phyloP scores from a whole-genome alignment of 2,888 invertebrate genomes.

The Poecilobothrus nobilitatus region DNA sequence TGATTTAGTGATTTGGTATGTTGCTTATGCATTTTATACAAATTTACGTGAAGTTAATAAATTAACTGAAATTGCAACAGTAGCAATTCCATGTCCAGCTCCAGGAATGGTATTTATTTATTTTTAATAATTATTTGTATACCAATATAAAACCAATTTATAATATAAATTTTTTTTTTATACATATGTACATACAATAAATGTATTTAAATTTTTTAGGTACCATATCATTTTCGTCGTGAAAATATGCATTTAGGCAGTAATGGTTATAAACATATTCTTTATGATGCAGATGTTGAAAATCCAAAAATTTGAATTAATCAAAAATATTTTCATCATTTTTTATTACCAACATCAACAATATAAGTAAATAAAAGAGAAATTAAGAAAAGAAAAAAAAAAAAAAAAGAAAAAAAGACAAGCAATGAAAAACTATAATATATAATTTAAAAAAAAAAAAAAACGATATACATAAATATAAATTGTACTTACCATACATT shows the following conservation, averaged over 20 bases:
- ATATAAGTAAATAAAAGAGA: background rate
- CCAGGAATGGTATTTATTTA: conserved; percentile 38
- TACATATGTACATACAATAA: no score
- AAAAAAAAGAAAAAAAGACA: background rate
- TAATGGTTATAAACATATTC: conserved; percentile 42
- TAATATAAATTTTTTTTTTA: no score
- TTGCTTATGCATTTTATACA: conserved; percentile 39
- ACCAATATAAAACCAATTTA: background rate
- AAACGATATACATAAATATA: no score
- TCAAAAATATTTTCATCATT: conserved; percentile 6
- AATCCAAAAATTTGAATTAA: conserved; percentile 9
- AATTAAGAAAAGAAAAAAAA: background rate
- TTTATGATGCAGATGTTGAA: conserved; percentile 32
- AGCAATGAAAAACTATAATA: no score
- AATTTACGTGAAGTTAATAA: conserved; percentile 41
- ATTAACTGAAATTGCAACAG: conserved; percentile 42
- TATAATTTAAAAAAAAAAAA: no score
- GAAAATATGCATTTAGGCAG: conserved; percentile 43
- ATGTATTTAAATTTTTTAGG: no score
- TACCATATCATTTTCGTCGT: conserved; percentile 41
- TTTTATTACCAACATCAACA: background rate
- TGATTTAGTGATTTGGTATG: conserved; percentile 39
- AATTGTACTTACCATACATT: no score
- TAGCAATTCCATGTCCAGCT: conserved; percentile 42
- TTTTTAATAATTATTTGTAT: conserved; percentile 7